Conservation (phyloP, 2,113 vertebrate species). For the Cynopterus brachyotis region DNA sequence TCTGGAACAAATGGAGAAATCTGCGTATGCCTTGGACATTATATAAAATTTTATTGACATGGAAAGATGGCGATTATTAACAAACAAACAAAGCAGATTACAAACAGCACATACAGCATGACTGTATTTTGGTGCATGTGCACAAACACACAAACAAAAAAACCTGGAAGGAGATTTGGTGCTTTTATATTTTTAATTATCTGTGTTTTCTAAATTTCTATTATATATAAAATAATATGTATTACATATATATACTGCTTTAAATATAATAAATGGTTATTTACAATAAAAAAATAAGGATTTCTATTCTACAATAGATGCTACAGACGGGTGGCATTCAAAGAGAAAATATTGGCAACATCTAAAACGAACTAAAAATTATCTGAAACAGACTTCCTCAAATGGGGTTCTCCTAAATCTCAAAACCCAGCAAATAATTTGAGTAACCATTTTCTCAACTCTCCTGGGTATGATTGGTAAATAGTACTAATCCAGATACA, state of each 20-base stretch:
- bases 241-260: neutral
- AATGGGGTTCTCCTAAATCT: neutral
- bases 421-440: conserved; percentile 43
- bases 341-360: conserved; percentile 31
- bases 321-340: neutral
- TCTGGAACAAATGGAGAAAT: conserved; percentile 47
- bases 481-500: neutral
- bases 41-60: conserved; percentile 60
- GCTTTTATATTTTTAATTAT: conserved; percentile 36
- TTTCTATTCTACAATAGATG: conserved; percentile 6
- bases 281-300: conserved; percentile 8
- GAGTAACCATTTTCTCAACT: conserved; percentile 30
- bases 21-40: neutral
- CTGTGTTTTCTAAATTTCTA: conserved; percentile 38
- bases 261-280: conserved; percentile 31
- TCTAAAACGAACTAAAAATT: conserved; percentile 40
- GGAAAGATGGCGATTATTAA: conserved; percentile 45
- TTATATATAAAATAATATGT: neutral
- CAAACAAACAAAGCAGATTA: conserved; percentile 23
- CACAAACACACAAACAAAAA: neutral
- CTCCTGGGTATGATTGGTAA: neutral
- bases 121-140: neutral
- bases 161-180: neutral
- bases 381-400: neutral
- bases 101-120: conserved; percentile 13